These are phyloP conservation scores for Graptemys geographica DNA, from an alignment of 2,797 vertebrate genomes.

Conservation along the genomic window DNA sequence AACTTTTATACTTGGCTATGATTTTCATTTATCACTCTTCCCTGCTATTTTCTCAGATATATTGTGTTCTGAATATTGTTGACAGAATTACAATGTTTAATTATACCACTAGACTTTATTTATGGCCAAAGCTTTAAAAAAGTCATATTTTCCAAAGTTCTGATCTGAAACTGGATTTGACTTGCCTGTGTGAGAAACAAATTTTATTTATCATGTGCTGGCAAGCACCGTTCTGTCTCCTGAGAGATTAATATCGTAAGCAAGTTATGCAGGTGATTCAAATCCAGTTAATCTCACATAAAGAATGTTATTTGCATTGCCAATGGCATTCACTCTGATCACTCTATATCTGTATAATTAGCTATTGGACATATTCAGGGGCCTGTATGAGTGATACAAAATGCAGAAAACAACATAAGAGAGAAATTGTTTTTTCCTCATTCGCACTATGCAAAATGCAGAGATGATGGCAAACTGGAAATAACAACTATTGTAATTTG, in stretches of 20 bases:
- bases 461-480: constrained; percentile 31
- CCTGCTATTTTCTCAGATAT: constrained; percentile 34
- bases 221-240: constrained; percentile 59
- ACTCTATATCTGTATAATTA: constrained; percentile 78
- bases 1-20: neutral
- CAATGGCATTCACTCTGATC: constrained; percentile 76
- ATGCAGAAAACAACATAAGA: constrained; percentile 57
- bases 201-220: constrained; percentile 60
- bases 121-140: neutral
- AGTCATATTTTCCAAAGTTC: constrained; percentile 32
- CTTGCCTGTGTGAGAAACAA: constrained; percentile 57
- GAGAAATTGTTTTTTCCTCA: constrained; percentile 54
- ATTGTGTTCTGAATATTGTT: constrained; percentile 52
- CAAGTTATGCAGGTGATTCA: constrained; percentile 82
- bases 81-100: constrained; percentile 41
- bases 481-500: neutral
- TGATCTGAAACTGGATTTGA: constrained; percentile 62
- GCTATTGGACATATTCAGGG: constrained; percentile 63
- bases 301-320: constrained; percentile 83
- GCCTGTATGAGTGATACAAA: constrained; percentile 69
- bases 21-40: constrained; percentile 65
- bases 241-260: constrained; percentile 80
- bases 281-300: constrained; percentile 81
- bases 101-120: constrained; percentile 48
- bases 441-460: constrained; percentile 36